These are phyloP conservation scores for Thera britannica DNA, from an alignment of 2,888 invertebrate species.

Conservation along the genomic window DNA sequence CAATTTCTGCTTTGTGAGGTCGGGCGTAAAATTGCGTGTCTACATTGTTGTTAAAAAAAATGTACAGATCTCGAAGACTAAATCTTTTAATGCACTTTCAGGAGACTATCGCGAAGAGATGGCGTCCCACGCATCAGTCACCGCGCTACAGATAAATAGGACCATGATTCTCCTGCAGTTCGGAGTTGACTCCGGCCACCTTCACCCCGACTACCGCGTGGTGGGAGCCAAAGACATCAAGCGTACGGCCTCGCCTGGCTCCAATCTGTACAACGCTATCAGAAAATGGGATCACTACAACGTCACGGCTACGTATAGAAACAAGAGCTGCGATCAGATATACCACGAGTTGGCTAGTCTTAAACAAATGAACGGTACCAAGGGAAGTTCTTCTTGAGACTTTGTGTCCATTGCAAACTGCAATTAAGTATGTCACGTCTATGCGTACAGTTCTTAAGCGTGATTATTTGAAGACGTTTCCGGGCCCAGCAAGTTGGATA, in stretches of 20 bases:
- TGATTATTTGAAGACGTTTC: too few species aligned
- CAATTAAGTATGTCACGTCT: too few species aligned
- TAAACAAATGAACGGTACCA: not conserved
- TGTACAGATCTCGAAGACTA: not conserved
- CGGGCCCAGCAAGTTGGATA: too few species aligned
- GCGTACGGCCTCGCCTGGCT: constrained; percentile 63
- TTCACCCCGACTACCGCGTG: constrained; percentile 60
- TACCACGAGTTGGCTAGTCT: constrained; percentile 17
- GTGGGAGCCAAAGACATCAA: constrained; percentile 63
- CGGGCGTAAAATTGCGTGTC: too few species aligned
- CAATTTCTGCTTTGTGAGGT: too few species aligned
- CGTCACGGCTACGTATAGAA: constrained; percentile 43
- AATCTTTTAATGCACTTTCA: constrained; percentile 40
- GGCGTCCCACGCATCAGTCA: constrained; percentile 52
- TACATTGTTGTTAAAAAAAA: too few species aligned
- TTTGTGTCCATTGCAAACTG: too few species aligned
- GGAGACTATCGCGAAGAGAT: constrained; percentile 72
- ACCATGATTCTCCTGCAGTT: constrained; percentile 57
- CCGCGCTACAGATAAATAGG: constrained; percentile 56
- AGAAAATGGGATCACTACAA: constrained; percentile 57
- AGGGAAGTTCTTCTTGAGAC: too few species aligned
- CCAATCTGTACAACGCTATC: constrained; percentile 61
- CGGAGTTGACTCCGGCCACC: constrained; percentile 58
- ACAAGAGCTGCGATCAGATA: constrained; percentile 59
- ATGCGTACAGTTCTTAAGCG: too few species aligned